These are phyloP conservation scores for Platyrinchus mystaceus DNA, from an alignment of 2,797 vertebrate genomes.

Conservation along the genomic window DNA sequence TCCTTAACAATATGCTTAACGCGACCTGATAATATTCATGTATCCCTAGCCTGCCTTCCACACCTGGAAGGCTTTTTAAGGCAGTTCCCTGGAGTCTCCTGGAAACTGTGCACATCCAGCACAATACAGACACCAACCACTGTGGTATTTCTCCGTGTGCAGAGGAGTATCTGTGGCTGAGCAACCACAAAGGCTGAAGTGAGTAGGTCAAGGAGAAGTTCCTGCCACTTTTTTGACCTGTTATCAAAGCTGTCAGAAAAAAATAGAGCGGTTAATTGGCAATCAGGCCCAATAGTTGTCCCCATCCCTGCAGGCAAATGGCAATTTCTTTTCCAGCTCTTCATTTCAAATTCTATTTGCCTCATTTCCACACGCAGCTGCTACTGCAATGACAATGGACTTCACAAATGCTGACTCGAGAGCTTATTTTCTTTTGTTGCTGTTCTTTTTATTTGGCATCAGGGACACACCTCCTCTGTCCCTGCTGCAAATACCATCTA, in stretches of 20 bases:
- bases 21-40: neutral
- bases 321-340: constrained; percentile 28
- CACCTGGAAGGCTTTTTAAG: neutral
- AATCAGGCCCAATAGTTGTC: neutral
- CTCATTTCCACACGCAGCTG: constrained; percentile 12
- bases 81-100: neutral
- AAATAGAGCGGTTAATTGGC: neutral
- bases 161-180: neutral
- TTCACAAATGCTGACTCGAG: constrained; percentile 13
- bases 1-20: neutral
- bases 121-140: neutral
- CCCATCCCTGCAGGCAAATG: neutral
- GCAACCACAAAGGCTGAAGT: neutral
- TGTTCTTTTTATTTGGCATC: neutral
- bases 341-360: constrained; percentile 31
- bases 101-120: neutral
- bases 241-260: constrained; percentile 18
- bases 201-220: neutral
- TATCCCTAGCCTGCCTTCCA: neutral
- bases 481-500: neutral
- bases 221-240: neutral
- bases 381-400: neutral
- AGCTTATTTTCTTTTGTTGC: constrained; percentile 41
- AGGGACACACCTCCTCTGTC: neutral
- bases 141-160: fast-evolving